A percentile compares a stretch with the other conserved stretches of the same genome.
These are phyloP conservation scores for Drosophila parthenogenetica DNA, from an alignment of 2,888 invertebrate species.

Conservation along the genomic window DNA sequence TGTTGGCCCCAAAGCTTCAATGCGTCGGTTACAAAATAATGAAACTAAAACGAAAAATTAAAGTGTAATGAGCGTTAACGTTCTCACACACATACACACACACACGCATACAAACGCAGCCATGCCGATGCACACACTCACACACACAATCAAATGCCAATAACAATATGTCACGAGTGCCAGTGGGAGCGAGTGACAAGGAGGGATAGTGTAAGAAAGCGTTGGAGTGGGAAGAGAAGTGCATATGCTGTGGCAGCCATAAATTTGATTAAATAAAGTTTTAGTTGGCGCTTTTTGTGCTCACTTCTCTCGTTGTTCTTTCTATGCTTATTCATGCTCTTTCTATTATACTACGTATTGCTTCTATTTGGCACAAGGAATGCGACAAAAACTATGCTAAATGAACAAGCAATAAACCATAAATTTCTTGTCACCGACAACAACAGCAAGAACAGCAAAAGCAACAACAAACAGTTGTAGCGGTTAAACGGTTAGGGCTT, in stretches of 20 bases:
- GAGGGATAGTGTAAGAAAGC: not conserved
- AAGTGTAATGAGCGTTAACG: slow-evolving; percentile 50
- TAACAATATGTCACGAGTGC: slow-evolving; percentile 69
- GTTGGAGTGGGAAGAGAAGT: not conserved
- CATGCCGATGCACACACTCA: slow-evolving; percentile 7
- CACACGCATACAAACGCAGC: not conserved
- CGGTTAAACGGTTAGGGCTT: slow-evolving; percentile 63
- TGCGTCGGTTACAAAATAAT: slow-evolving; percentile 66
- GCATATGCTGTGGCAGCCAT: slow-evolving; percentile 51
- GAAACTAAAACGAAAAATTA: slow-evolving; percentile 51
- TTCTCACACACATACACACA: slow-evolving; percentile 24
- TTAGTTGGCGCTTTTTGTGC: slow-evolving; percentile 61
- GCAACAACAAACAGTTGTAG: slow-evolving; percentile 35
- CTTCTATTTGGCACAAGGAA: slow-evolving; percentile 62
- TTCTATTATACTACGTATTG: slow-evolving; percentile 41
- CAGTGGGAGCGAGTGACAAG: slow-evolving; percentile 6
- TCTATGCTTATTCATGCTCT: slow-evolving; percentile 26
- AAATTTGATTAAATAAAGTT: slow-evolving; percentile 82
- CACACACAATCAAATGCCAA: slow-evolving; percentile 52
- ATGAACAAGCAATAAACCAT: slow-evolving; percentile 80
- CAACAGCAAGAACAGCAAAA: slow-evolving; percentile 33
- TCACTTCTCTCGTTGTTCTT: slow-evolving; percentile 7
- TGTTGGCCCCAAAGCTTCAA: slow-evolving; percentile 41
- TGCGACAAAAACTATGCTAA: slow-evolving; percentile 77
- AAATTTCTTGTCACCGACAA: slow-evolving; percentile 73